Evolutionary conservation across 2,113 vertebrate species (phyloP).

Genomic region (Suricata suricatta): DNA sequence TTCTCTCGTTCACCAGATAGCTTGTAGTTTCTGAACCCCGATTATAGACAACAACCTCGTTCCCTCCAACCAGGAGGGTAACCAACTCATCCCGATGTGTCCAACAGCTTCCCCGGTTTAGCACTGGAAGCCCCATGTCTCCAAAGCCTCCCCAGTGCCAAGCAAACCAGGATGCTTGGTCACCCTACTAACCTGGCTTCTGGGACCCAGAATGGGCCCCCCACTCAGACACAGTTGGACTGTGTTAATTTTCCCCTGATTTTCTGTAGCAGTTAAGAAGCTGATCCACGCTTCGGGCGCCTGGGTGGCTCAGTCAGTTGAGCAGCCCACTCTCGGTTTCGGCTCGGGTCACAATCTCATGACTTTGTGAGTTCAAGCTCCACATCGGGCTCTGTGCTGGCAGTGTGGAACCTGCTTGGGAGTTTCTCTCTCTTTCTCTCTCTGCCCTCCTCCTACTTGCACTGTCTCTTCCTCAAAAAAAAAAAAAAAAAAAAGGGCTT

Average conservation of each 20-base stretch:
- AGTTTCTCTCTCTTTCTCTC: too few species aligned
- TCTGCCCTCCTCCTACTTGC: too few species aligned
- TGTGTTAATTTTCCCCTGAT: background rate
- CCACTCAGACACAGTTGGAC: background rate
- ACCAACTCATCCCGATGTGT: background rate
- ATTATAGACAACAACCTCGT: background rate
- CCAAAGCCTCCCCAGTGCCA: background rate
- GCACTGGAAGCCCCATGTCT: background rate
- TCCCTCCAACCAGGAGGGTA: background rate
- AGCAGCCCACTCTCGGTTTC: too few species aligned
- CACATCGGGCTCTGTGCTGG: too few species aligned
- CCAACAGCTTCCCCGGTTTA: background rate
- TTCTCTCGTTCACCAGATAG: background rate
- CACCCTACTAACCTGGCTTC: background rate
- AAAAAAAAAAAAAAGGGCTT: background rate
- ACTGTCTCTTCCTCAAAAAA: too few species aligned
- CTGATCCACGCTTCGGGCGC: background rate
- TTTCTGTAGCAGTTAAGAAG: background rate
- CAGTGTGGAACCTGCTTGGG: too few species aligned
- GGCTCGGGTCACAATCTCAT: too few species aligned
- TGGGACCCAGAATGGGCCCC: background rate
- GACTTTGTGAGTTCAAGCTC: too few species aligned
- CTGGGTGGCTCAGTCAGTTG: too few species aligned
- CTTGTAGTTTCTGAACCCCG: background rate
- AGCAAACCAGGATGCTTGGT: background rate